Percentiles rank a stretch among this genome's conserved stretches.
phyloP scores from a whole-genome alignment of 1,140 invertebrate genomes.

The Drosophila nikananu region DNA sequence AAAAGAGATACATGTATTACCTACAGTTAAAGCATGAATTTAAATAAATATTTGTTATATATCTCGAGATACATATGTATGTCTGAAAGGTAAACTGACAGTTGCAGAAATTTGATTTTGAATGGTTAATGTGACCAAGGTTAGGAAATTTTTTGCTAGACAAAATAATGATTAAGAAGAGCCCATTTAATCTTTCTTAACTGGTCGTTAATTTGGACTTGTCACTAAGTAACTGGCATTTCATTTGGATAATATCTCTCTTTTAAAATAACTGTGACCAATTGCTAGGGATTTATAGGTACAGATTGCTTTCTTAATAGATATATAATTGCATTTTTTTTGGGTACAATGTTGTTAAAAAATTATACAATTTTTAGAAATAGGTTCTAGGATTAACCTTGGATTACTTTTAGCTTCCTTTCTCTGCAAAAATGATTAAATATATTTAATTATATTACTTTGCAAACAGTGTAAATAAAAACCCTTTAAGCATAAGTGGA shows the following conservation, averaged over 20 bases:
- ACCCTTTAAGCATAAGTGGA: neutral
- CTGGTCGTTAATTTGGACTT: neutral
- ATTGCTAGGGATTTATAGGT: too few relatives aligned
- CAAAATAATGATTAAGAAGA: neutral
- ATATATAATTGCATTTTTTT: too few relatives aligned
- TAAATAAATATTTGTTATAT: neutral
- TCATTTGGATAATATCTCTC: neutral
- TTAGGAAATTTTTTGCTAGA: neutral
- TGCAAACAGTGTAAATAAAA: constrained; percentile 17
- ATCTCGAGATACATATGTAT: neutral
- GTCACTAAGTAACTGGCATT: neutral
- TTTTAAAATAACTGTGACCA: neutral
- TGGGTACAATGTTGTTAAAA: too few relatives aligned
- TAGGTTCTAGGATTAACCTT: neutral
- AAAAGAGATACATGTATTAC: neutral
- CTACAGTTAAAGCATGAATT: neutral
- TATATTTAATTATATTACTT: constrained; percentile 24
- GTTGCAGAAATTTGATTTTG: neutral
- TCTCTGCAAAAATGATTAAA: neutral
- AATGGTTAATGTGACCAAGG: neutral
- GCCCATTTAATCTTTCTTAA: neutral
- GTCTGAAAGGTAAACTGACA: neutral
- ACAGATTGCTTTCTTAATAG: too few relatives aligned
- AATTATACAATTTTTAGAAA: neutral
- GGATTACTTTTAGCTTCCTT: neutral